phyloP scores from a whole-genome alignment of 2,888 invertebrate genomes.

The Laothoe populi region DNA sequence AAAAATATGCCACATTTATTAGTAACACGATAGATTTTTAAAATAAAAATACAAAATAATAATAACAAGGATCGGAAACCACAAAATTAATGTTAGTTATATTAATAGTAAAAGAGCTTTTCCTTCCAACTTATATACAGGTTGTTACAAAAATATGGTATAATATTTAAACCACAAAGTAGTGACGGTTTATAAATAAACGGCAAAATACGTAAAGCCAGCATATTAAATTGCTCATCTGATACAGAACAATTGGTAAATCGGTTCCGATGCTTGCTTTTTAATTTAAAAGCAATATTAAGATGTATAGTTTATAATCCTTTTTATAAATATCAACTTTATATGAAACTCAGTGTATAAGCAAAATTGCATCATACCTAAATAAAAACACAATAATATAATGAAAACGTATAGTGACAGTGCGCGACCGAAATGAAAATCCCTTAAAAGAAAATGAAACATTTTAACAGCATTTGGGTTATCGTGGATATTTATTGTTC shows the following conservation, averaged over 20 bases:
- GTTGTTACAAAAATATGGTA: neutral
- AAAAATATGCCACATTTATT: neutral
- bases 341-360: constrained; percentile 11
- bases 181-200: neutral
- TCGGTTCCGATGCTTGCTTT: neutral
- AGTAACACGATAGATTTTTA: neutral
- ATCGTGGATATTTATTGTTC: neutral
- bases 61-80: neutral
- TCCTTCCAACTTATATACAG: neutral
- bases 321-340: constrained; percentile 9
- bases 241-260: neutral
- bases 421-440: constrained; percentile 1
- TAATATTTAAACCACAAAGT: neutral
- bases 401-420: constrained; percentile 5
- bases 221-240: neutral
- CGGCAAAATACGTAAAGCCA: neutral
- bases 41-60: neutral
- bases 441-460: constrained; percentile 19
- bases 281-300: neutral
- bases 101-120: neutral
- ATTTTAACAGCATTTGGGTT: constrained; percentile 14
- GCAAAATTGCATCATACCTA: constrained; percentile 3
- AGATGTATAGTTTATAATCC: neutral
- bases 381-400: neutral
- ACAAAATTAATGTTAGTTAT: neutral